Conservation (phyloP, 2,888 invertebrate genomes). For the Brenthis hecate region DNA sequence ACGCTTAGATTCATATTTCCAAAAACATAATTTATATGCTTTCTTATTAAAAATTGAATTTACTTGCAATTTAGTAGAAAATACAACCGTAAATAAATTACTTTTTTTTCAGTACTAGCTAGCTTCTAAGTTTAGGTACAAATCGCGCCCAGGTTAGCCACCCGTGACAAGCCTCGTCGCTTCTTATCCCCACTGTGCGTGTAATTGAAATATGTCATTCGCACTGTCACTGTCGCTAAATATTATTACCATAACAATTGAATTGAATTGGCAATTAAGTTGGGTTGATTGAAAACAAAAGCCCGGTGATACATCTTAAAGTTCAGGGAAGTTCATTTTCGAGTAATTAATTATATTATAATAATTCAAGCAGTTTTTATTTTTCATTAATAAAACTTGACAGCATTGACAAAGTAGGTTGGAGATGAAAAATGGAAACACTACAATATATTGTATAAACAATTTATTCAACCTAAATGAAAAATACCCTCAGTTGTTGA, state of each 20-base stretch:
- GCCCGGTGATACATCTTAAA: background rate
- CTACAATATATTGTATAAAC: background rate
- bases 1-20: too few relatives aligned
- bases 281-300: background rate
- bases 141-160: conserved; percentile 6
- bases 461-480: conserved; percentile 32
- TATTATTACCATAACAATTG: conserved; percentile 6
- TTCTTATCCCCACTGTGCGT: conserved; percentile 5
- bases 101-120: too few relatives aligned
- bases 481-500: conserved; percentile 37
- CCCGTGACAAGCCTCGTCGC: conserved; percentile 1
- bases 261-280: background rate
- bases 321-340: background rate
- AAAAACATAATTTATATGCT: too few relatives aligned
- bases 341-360: background rate
- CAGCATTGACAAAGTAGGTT: background rate
- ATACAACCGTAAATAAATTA: too few relatives aligned
- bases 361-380: too few relatives aligned
- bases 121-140: background rate
- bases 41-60: background rate
- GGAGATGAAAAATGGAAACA: conserved; percentile 18
- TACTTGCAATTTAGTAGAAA: too few relatives aligned
- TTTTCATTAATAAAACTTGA: background rate
- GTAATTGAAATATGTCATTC: conserved; percentile 21
- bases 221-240: conserved; percentile 1